Percentiles rank a stretch among this genome's conserved stretches.
Evolutionary conservation across 92 coral and sea anemone species (phyloP).

Genomic region (Pocillopora meandrina): DNA sequence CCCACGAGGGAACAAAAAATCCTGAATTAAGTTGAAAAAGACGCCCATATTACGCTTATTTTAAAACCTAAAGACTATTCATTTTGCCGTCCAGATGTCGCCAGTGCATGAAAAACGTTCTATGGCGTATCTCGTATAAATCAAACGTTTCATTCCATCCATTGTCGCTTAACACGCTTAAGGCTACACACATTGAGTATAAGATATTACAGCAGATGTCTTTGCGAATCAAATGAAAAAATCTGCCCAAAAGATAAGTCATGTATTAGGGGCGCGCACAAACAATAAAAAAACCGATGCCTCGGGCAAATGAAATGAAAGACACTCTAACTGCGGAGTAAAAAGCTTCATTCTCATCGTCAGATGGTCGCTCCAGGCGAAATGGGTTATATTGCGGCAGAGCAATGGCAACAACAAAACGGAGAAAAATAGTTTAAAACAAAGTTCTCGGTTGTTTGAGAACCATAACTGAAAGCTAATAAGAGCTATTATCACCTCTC

Average conservation of each 20-base stretch:
- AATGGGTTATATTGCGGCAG: background rate
- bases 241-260: background rate
- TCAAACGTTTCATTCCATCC: background rate
- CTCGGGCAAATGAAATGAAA: too few species aligned
- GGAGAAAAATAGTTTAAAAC: background rate
- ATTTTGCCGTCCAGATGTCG: constrained; percentile 16
- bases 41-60: background rate
- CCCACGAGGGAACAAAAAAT: constrained; percentile 9
- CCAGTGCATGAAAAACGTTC: background rate
- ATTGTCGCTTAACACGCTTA: background rate
- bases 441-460: constrained; percentile 13
- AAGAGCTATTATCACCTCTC: constrained; percentile 17
- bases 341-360: too few species aligned
- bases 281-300: too few species aligned
- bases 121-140: background rate
- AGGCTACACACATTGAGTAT: background rate
- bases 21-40: background rate
- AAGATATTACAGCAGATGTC: background rate
- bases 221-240: background rate
- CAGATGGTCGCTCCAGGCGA: background rate
- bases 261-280: too few species aligned
- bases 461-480: background rate
- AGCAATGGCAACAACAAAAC: background rate
- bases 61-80: background rate
- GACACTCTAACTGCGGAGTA: too few species aligned